Evolutionary conservation across 2,888 invertebrate species (phyloP).

Genomic region (Netelia fuscicornis): DNA sequence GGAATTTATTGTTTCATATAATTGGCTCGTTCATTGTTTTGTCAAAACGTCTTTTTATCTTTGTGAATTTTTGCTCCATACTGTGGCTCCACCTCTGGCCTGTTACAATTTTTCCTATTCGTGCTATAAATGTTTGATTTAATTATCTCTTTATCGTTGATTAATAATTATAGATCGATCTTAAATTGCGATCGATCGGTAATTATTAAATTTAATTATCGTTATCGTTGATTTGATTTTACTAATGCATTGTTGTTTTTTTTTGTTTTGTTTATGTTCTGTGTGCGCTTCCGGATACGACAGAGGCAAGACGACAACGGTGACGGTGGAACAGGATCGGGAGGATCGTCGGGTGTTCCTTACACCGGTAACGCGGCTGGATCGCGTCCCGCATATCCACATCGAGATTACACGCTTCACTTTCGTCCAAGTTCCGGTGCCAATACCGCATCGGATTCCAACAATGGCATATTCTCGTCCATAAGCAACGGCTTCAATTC

Average conservation of each 20-base stretch:
- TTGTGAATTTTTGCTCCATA: slow-evolving; percentile 1
- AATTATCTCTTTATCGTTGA: slow-evolving; percentile 10
- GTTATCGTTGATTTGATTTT: neutral
- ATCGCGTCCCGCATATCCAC: slow-evolving; percentile 75
- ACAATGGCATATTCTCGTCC: slow-evolving; percentile 90
- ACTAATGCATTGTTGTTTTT: neutral
- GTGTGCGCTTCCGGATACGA: slow-evolving; percentile 23
- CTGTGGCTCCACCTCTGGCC: neutral
- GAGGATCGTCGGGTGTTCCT: slow-evolving; percentile 51
- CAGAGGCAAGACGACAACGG: slow-evolving; percentile 68
- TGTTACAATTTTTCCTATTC: neutral
- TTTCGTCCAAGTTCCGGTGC: slow-evolving; percentile 80
- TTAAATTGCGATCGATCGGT: no score
- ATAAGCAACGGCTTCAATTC: slow-evolving; percentile 92
- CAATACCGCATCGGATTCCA: slow-evolving; percentile 78
- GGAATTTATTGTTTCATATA: no score
- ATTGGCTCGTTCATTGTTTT: neutral
- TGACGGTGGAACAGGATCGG: slow-evolving; percentile 72
- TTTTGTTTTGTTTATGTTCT: neutral
- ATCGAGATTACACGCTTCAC: slow-evolving; percentile 80
- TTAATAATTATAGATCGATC: slow-evolving; percentile 4
- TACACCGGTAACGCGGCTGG: slow-evolving; percentile 75
- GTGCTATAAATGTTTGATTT: neutral
- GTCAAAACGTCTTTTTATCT: neutral
- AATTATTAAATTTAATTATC: neutral